Evolutionary conservation across 2,888 invertebrate species (phyloP), one percentile per base, ranked within the genome.

Genomic region (Lithophane socia): DNA sequence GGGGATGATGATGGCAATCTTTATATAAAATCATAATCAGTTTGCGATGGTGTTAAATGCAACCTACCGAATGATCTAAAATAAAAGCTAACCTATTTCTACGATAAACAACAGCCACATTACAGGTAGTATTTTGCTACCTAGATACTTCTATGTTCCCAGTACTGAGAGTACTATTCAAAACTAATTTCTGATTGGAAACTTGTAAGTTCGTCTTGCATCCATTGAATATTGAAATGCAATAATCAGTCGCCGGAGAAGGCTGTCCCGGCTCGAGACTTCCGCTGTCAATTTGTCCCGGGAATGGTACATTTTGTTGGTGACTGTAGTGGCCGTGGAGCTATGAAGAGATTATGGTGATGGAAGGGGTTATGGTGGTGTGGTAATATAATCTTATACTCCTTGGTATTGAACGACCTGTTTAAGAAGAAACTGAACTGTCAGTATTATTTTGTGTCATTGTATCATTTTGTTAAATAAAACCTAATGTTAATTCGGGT

Each of bases 251-350:
- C 84, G 83, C 73, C 67, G 78, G 84, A 79, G 85, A 88, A 75
- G 63, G 70, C 86, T 82, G 89, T 85, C 79, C 84, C 70, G 70
- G 78, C 80, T 77, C 47, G 63, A 82, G 90, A 90, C 87, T 91
- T 88, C 89, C 87, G 74, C 90, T 91, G 91, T 92, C 92, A 92
- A 93, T 93, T 93, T 91, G 91, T 90, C 89, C 77, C 79, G 86
- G 87, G 88, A 88, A 88, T 84, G 63, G 88, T 87, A 87, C 88
- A 89, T 88, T 92, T 90, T 89, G 90, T 87, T 86, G 83, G 63
- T 73, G 64, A 68, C 76, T 80, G 71, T 61, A 75, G 47, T 44
- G 1, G 8, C 49, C 77, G 47, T 21, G 42, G 65, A 87, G 44
- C 24, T 79, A 74, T 0, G 44, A 84, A 79, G 7, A 3, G 0